Base-by-base conservation (phyloP, 2,888 invertebrate genomes). In the Volucella bombylans region DNA sequence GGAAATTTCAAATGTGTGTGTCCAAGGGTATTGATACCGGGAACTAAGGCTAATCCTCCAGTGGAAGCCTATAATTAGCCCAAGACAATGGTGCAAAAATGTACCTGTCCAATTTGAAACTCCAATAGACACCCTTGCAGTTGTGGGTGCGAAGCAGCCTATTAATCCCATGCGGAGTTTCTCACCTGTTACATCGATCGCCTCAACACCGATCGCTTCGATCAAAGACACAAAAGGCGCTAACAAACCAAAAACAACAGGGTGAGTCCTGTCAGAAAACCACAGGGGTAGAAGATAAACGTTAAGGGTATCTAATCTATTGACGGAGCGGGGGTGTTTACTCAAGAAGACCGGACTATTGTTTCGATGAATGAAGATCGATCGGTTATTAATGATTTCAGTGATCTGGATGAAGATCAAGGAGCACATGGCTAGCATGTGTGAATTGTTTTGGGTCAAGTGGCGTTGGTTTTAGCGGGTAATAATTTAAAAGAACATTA, bases 361-460 rank as follows among this genome's bases (percentile, higher is more conserved):
- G 78, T 82, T 14, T 68, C 67, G 71, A 62, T 81, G 62, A 85
- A 85, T 85, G 85, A 65, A 85, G 85, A 85, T 85, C 85, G 85
- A 85, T 85, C 72, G 85, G 81, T 85, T 85, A 85, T 81, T 85
- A 85, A 85, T 85, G 81, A 61, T 71, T 74, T 80, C 76, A 80
- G 57, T 62, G 79, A 71, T 80, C 65, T 62, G 10, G 65, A 52
- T 57, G 57, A 45, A 23, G 43, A 39, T 6, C 15, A 1, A 1
- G 14, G 59, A 68, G 79, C 76, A 72, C 81, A 71, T 71, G 76
- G 76, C 71, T 72, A 50, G 72, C 85, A 85, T 85, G 85, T 85
- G 85, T 85, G 81, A 85, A 85, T 85, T 85, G 85, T 81, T 85
- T 81, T 77, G 67, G 81, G 81, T 85, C 85, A 81, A 81, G 80